A percentile compares a stretch with the other conserved stretches of the same genome.
These are phyloP conservation scores for Vulpes lagopus DNA, from an alignment of 2,113 vertebrate species.

Conservation along the genomic window DNA sequence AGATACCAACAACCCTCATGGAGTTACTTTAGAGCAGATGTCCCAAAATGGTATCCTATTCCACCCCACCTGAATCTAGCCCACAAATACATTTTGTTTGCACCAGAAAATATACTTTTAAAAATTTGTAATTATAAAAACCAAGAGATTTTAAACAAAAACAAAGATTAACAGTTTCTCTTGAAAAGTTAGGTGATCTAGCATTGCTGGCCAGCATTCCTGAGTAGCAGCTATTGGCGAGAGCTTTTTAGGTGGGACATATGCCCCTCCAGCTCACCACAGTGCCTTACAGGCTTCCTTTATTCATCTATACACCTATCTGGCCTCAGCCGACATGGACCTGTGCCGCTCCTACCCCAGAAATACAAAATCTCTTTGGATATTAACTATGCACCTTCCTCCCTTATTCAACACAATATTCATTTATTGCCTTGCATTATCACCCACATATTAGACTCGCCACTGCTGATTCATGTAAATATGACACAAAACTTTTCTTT, in stretches of 20 bases:
- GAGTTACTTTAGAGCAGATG: neutral
- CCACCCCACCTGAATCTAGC: neutral
- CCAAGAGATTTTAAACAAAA: conserved; percentile 16
- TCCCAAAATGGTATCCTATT: neutral
- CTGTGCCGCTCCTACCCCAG: neutral
- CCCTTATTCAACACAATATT: neutral
- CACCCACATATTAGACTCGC: neutral
- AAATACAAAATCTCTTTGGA: neutral
- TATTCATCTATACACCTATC: neutral
- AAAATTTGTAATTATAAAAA: conserved; percentile 25
- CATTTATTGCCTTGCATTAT: neutral
- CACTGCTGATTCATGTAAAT: neutral
- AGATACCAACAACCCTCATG: neutral
- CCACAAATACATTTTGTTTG: neutral
- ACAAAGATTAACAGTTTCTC: neutral
- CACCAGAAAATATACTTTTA: neutral
- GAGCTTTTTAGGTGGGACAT: neutral
- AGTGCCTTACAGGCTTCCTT: neutral
- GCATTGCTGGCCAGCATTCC: neutral
- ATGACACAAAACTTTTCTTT: conserved; percentile 8
- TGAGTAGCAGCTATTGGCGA: neutral
- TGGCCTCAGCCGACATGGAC: neutral
- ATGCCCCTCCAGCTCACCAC: neutral
- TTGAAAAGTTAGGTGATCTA: neutral
- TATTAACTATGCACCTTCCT: neutral